These are phyloP conservation scores for Glyphotaelius pellucidus DNA, from an alignment of 2,888 invertebrate species.

Conservation along the genomic window DNA sequence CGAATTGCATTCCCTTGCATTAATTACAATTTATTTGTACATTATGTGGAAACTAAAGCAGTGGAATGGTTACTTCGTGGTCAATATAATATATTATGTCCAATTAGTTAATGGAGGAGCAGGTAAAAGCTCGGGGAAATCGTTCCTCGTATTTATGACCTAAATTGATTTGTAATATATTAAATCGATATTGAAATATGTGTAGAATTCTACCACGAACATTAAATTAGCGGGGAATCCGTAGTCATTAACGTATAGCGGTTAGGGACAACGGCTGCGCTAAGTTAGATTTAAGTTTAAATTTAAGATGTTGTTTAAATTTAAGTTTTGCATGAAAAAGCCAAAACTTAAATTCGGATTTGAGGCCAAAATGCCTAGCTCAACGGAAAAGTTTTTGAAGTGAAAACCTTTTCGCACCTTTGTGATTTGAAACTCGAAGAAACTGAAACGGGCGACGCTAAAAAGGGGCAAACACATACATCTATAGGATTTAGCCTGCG, in stretches of 20 bases:
- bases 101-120: neutral
- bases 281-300: too few relatives aligned
- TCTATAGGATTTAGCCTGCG: too few relatives aligned
- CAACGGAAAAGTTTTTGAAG: too few relatives aligned
- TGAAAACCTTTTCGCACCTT: too few relatives aligned
- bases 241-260: neutral
- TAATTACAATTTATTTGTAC: neutral
- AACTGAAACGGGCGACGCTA: too few relatives aligned
- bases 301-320: too few relatives aligned
- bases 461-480: too few relatives aligned
- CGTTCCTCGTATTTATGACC: neutral
- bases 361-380: too few relatives aligned
- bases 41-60: neutral
- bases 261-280: too few relatives aligned
- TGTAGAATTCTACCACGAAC: neutral
- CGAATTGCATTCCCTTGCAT: neutral
- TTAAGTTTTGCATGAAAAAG: too few relatives aligned
- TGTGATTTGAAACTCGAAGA: too few relatives aligned
- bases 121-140: neutral
- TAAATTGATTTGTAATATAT: neutral
- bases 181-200: neutral
- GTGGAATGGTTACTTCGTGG: neutral
- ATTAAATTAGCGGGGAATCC: neutral
- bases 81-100: conserved; percentile 2
- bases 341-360: too few relatives aligned